Evolutionary conservation across 2,797 vertebrate species (phyloP), one percentile per base, ranked within the genome.

Genomic region (Ispidina picta): DNA sequence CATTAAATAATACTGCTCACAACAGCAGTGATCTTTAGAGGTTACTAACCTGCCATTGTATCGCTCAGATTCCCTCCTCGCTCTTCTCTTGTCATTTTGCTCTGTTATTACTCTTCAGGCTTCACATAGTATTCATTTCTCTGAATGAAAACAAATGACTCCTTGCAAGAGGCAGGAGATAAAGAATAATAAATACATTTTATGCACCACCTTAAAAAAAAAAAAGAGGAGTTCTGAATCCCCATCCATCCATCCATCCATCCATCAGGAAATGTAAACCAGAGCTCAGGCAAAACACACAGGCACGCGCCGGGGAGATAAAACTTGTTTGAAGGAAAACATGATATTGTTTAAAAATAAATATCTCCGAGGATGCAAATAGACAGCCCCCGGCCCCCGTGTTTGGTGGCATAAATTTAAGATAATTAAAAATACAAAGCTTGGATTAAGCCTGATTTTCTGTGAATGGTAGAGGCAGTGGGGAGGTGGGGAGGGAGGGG

Each of bases 151-250:
- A 98, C 94, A 98, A 98, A 98, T 94, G 97, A 96, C 74, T 91
- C 72, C 92, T 88, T 73, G 92, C 79, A 80, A 95, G 77, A 97
- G 92, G 94, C 88, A 94, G 93, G 92, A 97, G 97, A 98, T 98
- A 98, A 97, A 97, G 97, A 94, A 96, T 97, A 98, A 98, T 97
- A 97, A 97, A 97, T 95, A 96, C 91, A 78, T 97, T 97, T 97
- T 96, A 96, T 96, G 96, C 94, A 95, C 96, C 91, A 96, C 94
- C 93, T 96, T 96, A 92, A 86, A 78, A 89, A 41, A 48, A 14
- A 89, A 79, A 80, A 85, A 41, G 62, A 72, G 41, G 63, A 75
- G 83, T 75, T 96, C 92, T 82, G 92, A 93, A 91, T 95, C 92
- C 87, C 35, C 35, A 35, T 35, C 35, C 35, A 37, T 37, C 33